These are phyloP conservation scores for Muschampia staudingeri DNA, from an alignment of 2,888 invertebrate species.

Conservation along the genomic window DNA sequence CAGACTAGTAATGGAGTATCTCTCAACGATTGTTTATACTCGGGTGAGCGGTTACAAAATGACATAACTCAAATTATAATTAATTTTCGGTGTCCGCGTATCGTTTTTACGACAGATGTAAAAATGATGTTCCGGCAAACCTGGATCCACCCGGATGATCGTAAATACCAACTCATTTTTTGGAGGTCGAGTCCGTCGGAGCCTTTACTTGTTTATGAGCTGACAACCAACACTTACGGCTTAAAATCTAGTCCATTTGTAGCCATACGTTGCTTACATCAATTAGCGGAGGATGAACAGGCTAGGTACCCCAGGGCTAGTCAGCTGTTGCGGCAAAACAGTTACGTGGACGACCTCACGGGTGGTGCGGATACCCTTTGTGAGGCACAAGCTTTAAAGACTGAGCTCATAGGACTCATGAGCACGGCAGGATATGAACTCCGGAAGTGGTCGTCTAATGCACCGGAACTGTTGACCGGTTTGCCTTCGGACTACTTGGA, in stretches of 20 bases:
- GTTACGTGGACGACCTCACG: constrained; percentile 19
- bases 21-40: constrained; percentile 42
- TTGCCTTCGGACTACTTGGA: too few species aligned
- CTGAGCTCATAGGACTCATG: background rate
- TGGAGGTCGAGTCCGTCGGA: constrained; percentile 34
- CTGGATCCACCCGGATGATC: constrained; percentile 36
- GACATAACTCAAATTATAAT: constrained; percentile 46
- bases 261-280: constrained; percentile 11
- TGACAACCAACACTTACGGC: too few species aligned
- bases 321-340: constrained; percentile 6
- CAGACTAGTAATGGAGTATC: too few species aligned
- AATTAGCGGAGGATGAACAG: background rate
- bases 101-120: constrained; percentile 50
- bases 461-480: too few species aligned
- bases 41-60: constrained; percentile 41
- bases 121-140: constrained; percentile 47
- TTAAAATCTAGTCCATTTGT: constrained; percentile 6
- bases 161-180: constrained; percentile 44
- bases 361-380: constrained; percentile 5
- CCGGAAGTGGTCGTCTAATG: too few species aligned
- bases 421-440: too few species aligned
- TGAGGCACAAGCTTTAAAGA: background rate
- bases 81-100: constrained; percentile 34
- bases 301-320: background rate
- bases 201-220: background rate